Evolutionary conservation across 2,888 invertebrate genomes (phyloP), one percentile per base, ranked within the genome.

Genomic region (Mongoloraphidia duomilia): DNA sequence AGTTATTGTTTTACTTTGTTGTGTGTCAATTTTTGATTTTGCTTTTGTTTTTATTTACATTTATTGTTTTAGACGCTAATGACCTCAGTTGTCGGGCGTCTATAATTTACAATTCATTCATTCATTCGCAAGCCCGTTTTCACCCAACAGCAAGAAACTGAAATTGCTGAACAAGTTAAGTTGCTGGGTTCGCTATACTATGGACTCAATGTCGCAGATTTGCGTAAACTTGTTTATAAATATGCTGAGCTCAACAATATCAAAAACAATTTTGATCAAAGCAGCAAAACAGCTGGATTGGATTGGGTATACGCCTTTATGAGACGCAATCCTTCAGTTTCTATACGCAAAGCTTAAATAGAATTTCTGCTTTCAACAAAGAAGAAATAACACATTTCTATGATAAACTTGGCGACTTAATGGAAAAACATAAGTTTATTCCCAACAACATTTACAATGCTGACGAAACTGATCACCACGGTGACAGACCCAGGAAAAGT

Each of bases 401-500:
- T 44, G 39, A 50, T 42, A 49, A 39, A 34, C 49, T 50, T 49
- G 49, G 49, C 14, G 46, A 56, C 35, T 44, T 53, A 49, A 55
- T 54, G 53, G 52, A 52, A 50, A 53, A 55, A 50, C 44, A 54
- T 51, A 57, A 54, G 47, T 59, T 58, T 54, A 47, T 52, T 50
- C 52, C 56, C 42, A 57, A 54, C 43, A 59, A 58, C 36, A 60
- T 60, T 50, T 59, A 57, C 47, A 60, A 57, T 52, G 52, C 50
- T 51, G 58, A 59, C 46, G 55, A 60, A 50, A 59, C 56, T 47
- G 55, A 54, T 60, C 42, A 56, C 57, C 37, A 57, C 57, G 34
- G 56, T 53, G 13, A 50, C 49, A 50, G 52, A 56, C 53, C 59
- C 59, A 53, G 57, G 54, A 54, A 61, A 59, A 58, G 56, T 60